Evolutionary conservation across 1,140 invertebrate species (phyloP), one percentile per base, ranked within the genome.

Genomic region (Macrobrachium nipponense): DNA sequence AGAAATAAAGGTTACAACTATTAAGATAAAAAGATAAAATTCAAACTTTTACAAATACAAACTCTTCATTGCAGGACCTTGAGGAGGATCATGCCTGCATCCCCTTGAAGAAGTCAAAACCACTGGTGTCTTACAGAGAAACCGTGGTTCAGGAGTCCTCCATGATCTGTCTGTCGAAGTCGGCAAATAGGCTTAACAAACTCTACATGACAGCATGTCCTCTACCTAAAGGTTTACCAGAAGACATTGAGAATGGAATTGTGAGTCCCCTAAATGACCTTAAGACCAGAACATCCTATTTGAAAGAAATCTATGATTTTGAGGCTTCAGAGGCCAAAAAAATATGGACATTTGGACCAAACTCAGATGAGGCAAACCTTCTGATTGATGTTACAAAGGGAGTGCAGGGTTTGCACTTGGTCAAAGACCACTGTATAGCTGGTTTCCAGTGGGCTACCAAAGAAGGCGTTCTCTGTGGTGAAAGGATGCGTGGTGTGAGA

Each of bases 361-460:
- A 99, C 90, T 97, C 97, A 82, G 99, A 96, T 90, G 99, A 98
- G 72, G 98, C 99, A 88, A 99, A 99, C 92, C 94, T 99, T 89
- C 92, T 99, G 81, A 94, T 99, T 66, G 99, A 99, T 94, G 98
- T 97, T 91, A 98, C 98, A 84, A 99, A 99, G 93, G 99, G 98
- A 93, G 96, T 97, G 82, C 96, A 98, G 93, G 99, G 95, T 93
- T 95, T 97, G 91, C 99, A 97, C 91, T 99, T 95, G 96, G 99
- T 97, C 94, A 99, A 98, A 95, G 99, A 99, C 92, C 99, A 97
- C 23, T 97, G 99, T 89, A 97, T 99, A 81, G 98, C 98, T 92
- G 99, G 98, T 89, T 99, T 99, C 95, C 98, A 99, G 92, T 99
- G 98, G 98, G 98, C 98, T 43, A 95, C 98, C 76, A 99, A 99